Conservation (phyloP, 2,113 vertebrate species). For the Rhineura floridana region DNA sequence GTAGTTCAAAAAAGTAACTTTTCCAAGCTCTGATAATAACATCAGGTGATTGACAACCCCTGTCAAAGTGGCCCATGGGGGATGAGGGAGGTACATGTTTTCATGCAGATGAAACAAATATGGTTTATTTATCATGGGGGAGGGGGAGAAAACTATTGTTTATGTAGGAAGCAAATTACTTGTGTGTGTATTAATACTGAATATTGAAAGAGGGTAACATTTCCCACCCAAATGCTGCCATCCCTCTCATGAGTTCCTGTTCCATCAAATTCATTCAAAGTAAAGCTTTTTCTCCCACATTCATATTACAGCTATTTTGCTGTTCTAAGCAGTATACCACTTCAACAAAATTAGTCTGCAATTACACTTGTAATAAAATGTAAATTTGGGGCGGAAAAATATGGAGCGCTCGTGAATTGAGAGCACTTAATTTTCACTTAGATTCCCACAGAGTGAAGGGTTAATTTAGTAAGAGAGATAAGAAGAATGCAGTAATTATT, state of each 20-base stretch:
- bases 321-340: constrained; percentile 74
- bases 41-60: too few relatives aligned
- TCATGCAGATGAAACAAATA: background rate
- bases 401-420: constrained; percentile 67
- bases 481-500: constrained; percentile 71
- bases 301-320: constrained; percentile 76
- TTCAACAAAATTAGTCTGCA: constrained; percentile 80
- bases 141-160: background rate
- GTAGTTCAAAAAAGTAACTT: too few relatives aligned
- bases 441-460: constrained; percentile 72
- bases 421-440: constrained; percentile 72
- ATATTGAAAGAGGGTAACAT: background rate
- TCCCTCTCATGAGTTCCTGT: constrained; percentile 70
- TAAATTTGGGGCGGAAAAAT: constrained; percentile 75
- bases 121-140: background rate
- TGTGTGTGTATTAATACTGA: background rate
- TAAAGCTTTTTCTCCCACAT: constrained; percentile 63
- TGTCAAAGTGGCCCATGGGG: too few relatives aligned
- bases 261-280: constrained; percentile 73
- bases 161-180: constrained; percentile 48
- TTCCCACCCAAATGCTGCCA: constrained; percentile 55
- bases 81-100: background rate
- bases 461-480: constrained; percentile 75
- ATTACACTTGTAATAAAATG: constrained; percentile 80
- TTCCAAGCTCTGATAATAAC: too few relatives aligned